Base-by-base conservation (phyloP, 2,888 invertebrate species). In the Harpalus rufipes region DNA sequence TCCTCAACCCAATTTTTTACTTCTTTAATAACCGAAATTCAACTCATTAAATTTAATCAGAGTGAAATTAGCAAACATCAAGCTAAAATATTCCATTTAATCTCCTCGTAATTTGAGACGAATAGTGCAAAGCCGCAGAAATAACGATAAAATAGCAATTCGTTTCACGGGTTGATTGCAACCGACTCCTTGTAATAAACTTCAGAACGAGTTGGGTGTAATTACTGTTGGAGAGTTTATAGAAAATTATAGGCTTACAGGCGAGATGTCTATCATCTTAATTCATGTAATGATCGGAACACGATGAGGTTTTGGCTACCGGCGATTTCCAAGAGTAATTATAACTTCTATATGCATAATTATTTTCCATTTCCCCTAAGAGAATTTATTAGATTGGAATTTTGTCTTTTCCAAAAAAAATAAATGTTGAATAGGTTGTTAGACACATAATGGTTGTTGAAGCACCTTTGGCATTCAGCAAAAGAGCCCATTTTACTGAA, bases 221-320 rank as follows among this genome's bases (percentile, higher is more conserved):
- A 79, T 79, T 79, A 79, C 39, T 59, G 61, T 59, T 79, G 32
- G 58, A 79, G 59, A 41, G 16, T 59, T 79, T 79, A 59, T 12
- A 18, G 59, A 32, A 79, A 79, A 79, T 79, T 79, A 79, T 32
- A 79, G 79, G 79, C 25, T 79, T 58, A 56, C 32, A 74, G 41
- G 72, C 78, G 58, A 78, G 79, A 79, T 79, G 79, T 79, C 79
- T 79, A 79, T 79, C 79, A 79, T 79, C 61, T 59, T 59, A 58
- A 79, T 61, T 79, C 61, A 59, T 79, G 79, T 79, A 61, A 59
- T 78, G 72, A 51, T 16, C 16, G 14, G 7, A 12, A 41, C 14
- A 68, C 16, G 72, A 44, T 44, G 44, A 12, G n/a, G 68, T 32
- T 68, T 68, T 63, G n/a, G 68, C 68, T 68, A 68, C 68, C 68